Percentiles rank a stretch among this genome's conserved stretches.
phyloP scores from a whole-genome alignment of 2,113 vertebrate genomes.

The Callocephalon fimbriatum region DNA sequence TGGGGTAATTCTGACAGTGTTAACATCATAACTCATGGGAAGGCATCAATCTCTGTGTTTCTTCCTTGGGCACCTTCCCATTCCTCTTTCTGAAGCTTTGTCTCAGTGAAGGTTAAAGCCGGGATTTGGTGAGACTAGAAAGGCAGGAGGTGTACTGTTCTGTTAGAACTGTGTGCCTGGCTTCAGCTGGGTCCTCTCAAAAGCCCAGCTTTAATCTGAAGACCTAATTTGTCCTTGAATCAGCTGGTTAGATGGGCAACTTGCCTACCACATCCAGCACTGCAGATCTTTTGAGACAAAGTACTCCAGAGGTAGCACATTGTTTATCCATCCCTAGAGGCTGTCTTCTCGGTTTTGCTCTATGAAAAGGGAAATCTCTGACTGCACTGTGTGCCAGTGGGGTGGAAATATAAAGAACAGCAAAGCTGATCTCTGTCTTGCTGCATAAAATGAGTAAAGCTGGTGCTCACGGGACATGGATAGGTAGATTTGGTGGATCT shows the following conservation, averaged over 20 bases:
- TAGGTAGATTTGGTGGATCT: not conserved
- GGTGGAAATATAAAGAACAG: not conserved
- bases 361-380: not conserved
- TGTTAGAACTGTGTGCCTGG: rapidly evolving
- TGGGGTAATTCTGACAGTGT: not conserved
- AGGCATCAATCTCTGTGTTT: not conserved
- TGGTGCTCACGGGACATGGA: not conserved
- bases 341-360: not conserved
- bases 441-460: not conserved
- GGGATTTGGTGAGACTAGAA: not conserved
- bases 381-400: not conserved
- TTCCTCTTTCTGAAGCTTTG: not conserved
- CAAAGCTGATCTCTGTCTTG: not conserved
- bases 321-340: not conserved
- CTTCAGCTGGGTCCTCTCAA: not conserved
- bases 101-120: not conserved
- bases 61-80: not conserved
- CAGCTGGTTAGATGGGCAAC: not conserved
- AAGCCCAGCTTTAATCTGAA: not conserved
- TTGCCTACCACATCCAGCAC: not conserved
- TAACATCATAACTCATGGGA: not conserved
- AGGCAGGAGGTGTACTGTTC: not conserved
- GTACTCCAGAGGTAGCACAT: not conserved
- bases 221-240: not conserved
- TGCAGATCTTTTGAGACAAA: not conserved